These are phyloP conservation scores for Jacana jacana DNA, from an alignment of 2,113 vertebrate species.

Conservation along the genomic window DNA sequence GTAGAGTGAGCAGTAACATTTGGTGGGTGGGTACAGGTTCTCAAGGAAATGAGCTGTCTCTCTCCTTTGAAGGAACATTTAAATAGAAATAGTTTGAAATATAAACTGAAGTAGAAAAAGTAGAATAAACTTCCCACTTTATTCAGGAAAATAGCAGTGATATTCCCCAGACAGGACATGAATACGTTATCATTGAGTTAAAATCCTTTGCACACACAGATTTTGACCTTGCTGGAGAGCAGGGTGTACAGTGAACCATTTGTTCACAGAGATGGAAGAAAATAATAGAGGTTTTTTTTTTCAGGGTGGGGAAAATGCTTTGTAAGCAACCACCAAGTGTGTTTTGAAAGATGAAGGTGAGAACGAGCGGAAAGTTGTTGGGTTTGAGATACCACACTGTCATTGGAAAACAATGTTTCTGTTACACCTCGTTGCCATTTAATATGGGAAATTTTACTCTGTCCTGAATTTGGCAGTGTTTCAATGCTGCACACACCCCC, in stretches of 20 bases:
- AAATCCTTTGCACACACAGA: background rate
- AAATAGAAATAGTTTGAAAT: constrained; percentile 58
- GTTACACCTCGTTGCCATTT: background rate
- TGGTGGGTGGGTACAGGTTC: constrained; percentile 47
- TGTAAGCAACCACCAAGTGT: background rate
- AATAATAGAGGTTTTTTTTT: background rate
- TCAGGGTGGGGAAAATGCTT: background rate
- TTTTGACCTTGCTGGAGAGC: constrained; percentile 3
- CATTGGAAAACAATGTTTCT: background rate
- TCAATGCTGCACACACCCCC: background rate
- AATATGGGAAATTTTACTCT: background rate
- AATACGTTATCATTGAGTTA: constrained; percentile 2
- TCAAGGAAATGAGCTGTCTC: constrained; percentile 67
- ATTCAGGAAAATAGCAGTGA: constrained; percentile 22
- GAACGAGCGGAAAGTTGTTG: background rate
- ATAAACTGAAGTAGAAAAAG: constrained; percentile 59
- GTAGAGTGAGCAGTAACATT: constrained; percentile 45
- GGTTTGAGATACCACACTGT: background rate
- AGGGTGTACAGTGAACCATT: constrained; percentile 1
- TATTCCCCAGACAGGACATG: background rate
- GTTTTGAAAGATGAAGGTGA: constrained; percentile 15
- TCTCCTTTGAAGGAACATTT: constrained; percentile 54
- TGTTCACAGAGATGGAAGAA: constrained; percentile 20
- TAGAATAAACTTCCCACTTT: constrained; percentile 33
- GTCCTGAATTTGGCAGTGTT: background rate